Base-by-base conservation (phyloP, 2,113 vertebrate species). In the Oryzias melastigma region DNA sequence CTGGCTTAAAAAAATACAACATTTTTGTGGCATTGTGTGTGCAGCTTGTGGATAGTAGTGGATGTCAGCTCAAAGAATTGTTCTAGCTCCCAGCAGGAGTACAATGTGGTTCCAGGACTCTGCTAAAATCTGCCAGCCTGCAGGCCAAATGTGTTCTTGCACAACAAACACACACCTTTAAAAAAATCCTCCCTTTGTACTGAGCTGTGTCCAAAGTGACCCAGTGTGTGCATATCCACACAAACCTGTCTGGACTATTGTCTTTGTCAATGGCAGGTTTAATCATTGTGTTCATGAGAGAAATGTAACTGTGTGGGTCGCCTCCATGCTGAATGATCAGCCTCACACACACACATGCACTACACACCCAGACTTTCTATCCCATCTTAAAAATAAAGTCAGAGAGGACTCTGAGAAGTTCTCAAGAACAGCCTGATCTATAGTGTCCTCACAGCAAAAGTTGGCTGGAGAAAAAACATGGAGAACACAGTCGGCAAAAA, bases 61-160 rank as follows among this genome's bases (percentile, higher is more conserved):
- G 53, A 65, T 66, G 68, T 73, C 54, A 61, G 56, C 73, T 64
- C 43, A 50, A 63, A 60, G 50, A 25, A 64, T 27, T 58, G 52
- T 59, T 83, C 68, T 77, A 50, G 13, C 62, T 68, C 75, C 20
- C 67, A 62, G 62, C 67, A 49, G 16, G 80, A 74, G 55, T 51
- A 58, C 44, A 53, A 68, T 63, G 41, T 47, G 44, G 62, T 74
- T 74, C 71, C 71, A 78, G 66, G 77, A 69, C 55, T 71, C 60
- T 56, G 60, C 54, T 75, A 61, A 65, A 78, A 77, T 75, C 62
- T 73, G 62, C 71, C 47, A 13, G 65, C 71, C 68, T 54, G 20
- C 29, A 4, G 52, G 79, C 77, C 77, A 80, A 78, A 65, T 52
- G 68, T 62, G 62, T 71, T 86, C 57, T 73, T 63, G 64, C 60